Evolutionary conservation across 2,113 vertebrate species (phyloP), one percentile per base, ranked within the genome.

Genomic region (Guaruba guarouba): DNA sequence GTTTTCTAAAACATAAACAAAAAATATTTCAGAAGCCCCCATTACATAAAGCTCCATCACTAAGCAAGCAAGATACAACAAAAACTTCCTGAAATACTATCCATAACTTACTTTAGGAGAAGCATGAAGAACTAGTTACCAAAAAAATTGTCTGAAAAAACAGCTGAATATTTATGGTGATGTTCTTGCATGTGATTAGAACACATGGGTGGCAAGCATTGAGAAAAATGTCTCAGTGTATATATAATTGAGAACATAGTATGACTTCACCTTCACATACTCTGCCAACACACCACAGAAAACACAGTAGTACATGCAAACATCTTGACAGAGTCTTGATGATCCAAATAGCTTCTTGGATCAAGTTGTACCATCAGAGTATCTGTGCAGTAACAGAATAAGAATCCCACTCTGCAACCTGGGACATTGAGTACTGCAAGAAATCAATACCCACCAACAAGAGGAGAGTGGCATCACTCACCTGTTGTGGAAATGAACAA

Each of bases 401-500:
- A 92, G 49, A 62, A 75, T 51, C 57, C 39, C 7, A 2, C 31
- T 82, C 51, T 22, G 68, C 61, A 71, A 80, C 20, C 35, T 7
- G 33, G 43, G 33, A 25, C 2, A 2, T 5, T 31, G 31, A 81
- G 46, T 33, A 28, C 11, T 41, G 11, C 13, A 59, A 62, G n/a
- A 70, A 82, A 59, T 4, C 22, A 59, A 14, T 6, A 44, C 16
- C 54, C 68, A 31, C 11, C 63, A 33, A 5, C 0, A 7, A 48
- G 82, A 59, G 70, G 20, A 52, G 48, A 10, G 33, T 28, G 39
- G 55, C 43, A 81, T 11, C 61, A 82, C 98, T 97, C 94, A 99
- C 99, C 97, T 99, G 97, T 99, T 99, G 94, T 99, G 99, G 88
- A 99, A 99, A n/a, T 71, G 97, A 88, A 99, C 97, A 67, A 98